Percentiles rank a stretch among this genome's conserved stretches.
Conservation (phyloP, 1,140 invertebrate species). For the Pseudachorutes palmiensis region DNA sequence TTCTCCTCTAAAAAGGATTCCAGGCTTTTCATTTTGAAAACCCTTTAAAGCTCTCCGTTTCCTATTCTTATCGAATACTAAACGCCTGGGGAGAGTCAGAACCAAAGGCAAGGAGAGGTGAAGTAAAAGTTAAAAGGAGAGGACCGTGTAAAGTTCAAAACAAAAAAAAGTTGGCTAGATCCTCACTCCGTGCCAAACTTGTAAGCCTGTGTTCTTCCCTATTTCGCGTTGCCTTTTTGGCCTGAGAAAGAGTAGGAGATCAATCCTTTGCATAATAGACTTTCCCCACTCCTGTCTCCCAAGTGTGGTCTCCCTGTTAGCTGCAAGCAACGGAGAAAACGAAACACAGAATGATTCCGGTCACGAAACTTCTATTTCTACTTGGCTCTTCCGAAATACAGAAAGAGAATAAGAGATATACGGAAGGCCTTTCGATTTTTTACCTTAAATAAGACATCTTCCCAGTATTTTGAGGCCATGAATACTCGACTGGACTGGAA, state of each 20-base stretch:
- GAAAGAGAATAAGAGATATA: background rate
- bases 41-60: conserved; percentile 2
- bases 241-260: background rate
- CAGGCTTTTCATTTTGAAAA: background rate
- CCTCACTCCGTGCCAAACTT: background rate
- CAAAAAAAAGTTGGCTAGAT: background rate
- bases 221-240: background rate
- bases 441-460: conserved; percentile 13
- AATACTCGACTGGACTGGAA: conserved; percentile 2
- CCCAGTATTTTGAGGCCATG: conserved; percentile 1
- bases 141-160: conserved; percentile 1
- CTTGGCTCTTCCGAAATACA: background rate
- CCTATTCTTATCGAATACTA: conserved; percentile 13
- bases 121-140: background rate
- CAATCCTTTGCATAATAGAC: conserved; percentile 9
- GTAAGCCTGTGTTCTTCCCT: background rate
- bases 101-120: background rate
- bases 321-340: background rate
- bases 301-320: background rate
- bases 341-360: conserved; percentile 4
- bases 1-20: background rate
- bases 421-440: conserved; percentile 2
- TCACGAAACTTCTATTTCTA: background rate
- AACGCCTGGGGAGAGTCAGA: background rate
- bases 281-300: background rate